Evolutionary conservation across 2,888 invertebrate genomes (phyloP), one percentile per base, ranked within the genome.

Genomic region (Steinernema scapterisci): DNA sequence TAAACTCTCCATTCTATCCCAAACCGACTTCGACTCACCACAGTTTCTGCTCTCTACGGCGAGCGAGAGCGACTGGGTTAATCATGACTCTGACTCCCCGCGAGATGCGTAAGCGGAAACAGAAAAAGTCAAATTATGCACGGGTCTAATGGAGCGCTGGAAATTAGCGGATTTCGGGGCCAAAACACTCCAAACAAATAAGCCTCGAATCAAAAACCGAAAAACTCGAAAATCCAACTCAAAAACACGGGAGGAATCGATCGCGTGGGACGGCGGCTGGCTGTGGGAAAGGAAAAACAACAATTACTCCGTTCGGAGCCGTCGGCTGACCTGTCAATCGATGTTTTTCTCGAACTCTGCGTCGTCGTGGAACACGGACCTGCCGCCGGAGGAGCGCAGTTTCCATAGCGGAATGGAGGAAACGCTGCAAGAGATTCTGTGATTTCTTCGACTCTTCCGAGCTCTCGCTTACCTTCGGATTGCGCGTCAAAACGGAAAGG

Each of bases 311-410:
- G n/a, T n/a, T n/a, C n/a, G 38, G 38, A 3, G 3, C 38, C 9
- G 38, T 38, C 5, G 38, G 9, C 38, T 63, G 63, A 63, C 63
- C 63, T 63, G 63, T 63, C 63, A 16, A 63, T 63, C 63, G 63
- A 63, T 63, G 63, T 63, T 63, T 63, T 63, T 63, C 63, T 63
- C 63, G 63, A 63, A 63, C 63, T 63, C n/a, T 63, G 63, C 63
- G 63, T 31, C 31, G 63, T 63, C 31, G 38, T 38, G 38, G 63
- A 63, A 63, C 63, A 63, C 63, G 63, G 63, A 63, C 31, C 63
- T 11, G 16, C 63, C 63, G 63, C 27, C 1, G 9, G 63, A 63
- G 63, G 31, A 9, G 63, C 63, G 63, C 38, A 38, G 38, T 9
- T 38, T 31, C 27, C 63, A 63, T 63, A 25, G 27, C 63, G 63